Conservation (phyloP, 2,888 invertebrate genomes). For the Cistogaster globosa region DNA sequence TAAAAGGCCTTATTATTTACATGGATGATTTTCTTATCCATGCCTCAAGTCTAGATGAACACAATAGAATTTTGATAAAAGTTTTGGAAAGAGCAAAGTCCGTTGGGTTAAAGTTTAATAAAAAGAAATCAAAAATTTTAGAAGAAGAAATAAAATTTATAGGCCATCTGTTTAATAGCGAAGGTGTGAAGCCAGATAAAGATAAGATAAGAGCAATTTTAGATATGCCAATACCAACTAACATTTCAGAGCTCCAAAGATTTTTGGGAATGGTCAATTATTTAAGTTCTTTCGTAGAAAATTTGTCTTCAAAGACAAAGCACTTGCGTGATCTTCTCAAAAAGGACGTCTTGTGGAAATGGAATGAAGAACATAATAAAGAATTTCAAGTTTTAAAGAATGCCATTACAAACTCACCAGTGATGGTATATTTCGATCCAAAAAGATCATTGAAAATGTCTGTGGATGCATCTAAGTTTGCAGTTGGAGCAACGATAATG, state of each 20-base stretch:
- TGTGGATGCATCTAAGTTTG: too few species aligned
- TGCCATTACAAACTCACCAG: conserved; percentile 35
- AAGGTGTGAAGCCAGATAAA: too few species aligned
- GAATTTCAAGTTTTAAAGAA: conserved; percentile 48
- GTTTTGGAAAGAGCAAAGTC: conserved; percentile 41
- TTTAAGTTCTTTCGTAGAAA: conserved; percentile 70
- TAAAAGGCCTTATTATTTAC: too few species aligned
- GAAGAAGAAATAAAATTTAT: conserved; percentile 11
- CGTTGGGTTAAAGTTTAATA: conserved; percentile 27
- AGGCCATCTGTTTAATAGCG: conserved; percentile 31
- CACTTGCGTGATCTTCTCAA: too few species aligned
- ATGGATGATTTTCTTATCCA: conserved; percentile 58
- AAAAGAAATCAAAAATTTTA: conserved; percentile 7
- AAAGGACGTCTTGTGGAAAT: conserved; percentile 55
- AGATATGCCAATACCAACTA: neutral
- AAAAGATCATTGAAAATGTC: too few species aligned
- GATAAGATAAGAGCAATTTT: conserved; percentile 5
- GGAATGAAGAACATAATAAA: conserved; percentile 31
- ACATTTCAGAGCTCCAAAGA: conserved; percentile 5
- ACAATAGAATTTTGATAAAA: conserved; percentile 38
- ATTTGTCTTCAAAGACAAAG: conserved; percentile 13
- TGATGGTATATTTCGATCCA: conserved; percentile 47
- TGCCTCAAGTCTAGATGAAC: conserved; percentile 34
- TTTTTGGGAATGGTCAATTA: conserved; percentile 70
- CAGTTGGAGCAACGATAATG: too few species aligned